phyloP scores from a whole-genome alignment of 2,888 invertebrate genomes.

The Portevinia maculata region DNA sequence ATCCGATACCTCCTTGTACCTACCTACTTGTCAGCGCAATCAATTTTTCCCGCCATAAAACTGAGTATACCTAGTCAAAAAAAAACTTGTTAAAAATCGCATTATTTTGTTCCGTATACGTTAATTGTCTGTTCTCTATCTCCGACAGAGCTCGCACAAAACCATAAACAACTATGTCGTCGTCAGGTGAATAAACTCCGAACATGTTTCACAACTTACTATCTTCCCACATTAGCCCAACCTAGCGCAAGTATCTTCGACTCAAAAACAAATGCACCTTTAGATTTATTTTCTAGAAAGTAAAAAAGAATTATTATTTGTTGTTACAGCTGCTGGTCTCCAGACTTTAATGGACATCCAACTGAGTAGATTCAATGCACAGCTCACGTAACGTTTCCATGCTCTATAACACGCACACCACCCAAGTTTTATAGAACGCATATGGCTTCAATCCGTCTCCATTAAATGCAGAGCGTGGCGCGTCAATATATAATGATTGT shows the following conservation, averaged over 20 bases:
- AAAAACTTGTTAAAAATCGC: conserved; percentile 31
- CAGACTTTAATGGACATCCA: not conserved
- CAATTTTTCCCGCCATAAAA: not conserved
- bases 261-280: conserved; percentile 1
- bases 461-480: conserved; percentile 20
- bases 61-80: conserved; percentile 1
- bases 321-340: conserved; percentile 9
- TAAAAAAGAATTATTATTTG: conserved; percentile 26
- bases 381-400: conserved; percentile 36
- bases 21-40: not conserved
- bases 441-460: conserved; percentile 37
- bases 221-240: conserved; percentile 25
- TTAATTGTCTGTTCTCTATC: conserved; percentile 36
- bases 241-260: not conserved
- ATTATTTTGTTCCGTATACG: conserved; percentile 18
- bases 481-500: conserved; percentile 12
- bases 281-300: conserved; percentile 38
- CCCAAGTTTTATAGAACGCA: not conserved
- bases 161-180: conserved; percentile 37
- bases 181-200: conserved; percentile 46
- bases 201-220: conserved; percentile 7
- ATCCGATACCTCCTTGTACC: not conserved
- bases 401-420: conserved; percentile 11
- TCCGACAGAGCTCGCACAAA: conserved; percentile 31
- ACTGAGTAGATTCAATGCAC: conserved; percentile 22